These are phyloP conservation scores for Muricea muricata DNA, from an alignment of 92 coral and sea anemone species.

Conservation along the genomic window DNA sequence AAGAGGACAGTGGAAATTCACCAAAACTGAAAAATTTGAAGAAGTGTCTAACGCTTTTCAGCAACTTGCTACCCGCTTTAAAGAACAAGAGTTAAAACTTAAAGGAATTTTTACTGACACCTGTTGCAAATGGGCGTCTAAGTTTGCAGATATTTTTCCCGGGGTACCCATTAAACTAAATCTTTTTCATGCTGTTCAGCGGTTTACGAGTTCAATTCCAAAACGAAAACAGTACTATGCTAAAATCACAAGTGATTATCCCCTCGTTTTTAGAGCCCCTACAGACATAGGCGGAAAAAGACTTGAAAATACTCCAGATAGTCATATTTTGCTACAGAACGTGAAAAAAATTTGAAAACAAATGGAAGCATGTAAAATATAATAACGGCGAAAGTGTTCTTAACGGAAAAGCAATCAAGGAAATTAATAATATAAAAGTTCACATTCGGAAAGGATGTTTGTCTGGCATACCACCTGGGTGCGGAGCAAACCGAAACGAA, in stretches of 20 bases:
- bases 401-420: conserved; percentile 7
- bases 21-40: conserved; percentile 9
- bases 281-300: neutral
- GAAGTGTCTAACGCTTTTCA: neutral
- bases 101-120: conserved; percentile 18
- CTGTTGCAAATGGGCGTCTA: conserved; percentile 19
- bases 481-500: conserved; percentile 66
- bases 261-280: conserved; percentile 12
- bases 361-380: conserved; percentile 57
- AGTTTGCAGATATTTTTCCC: neutral
- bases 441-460: conserved; percentile 65
- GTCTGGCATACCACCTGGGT: conserved; percentile 65
- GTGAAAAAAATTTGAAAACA: no score
- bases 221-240: conserved; percentile 2
- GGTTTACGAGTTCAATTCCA: conserved; percentile 13
- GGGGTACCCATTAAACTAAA: conserved; percentile 30
- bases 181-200: conserved; percentile 30
- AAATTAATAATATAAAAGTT: conserved; percentile 59
- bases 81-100: neutral
- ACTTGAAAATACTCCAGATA: neutral
- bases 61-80: neutral
- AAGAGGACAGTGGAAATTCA: conserved; percentile 59
- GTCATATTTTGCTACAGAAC: no score
- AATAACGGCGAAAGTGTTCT: conserved; percentile 52
- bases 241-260: neutral